These are phyloP conservation scores for Meghimatium bilineatum DNA, from an alignment of 2,888 invertebrate species.

Conservation along the genomic window DNA sequence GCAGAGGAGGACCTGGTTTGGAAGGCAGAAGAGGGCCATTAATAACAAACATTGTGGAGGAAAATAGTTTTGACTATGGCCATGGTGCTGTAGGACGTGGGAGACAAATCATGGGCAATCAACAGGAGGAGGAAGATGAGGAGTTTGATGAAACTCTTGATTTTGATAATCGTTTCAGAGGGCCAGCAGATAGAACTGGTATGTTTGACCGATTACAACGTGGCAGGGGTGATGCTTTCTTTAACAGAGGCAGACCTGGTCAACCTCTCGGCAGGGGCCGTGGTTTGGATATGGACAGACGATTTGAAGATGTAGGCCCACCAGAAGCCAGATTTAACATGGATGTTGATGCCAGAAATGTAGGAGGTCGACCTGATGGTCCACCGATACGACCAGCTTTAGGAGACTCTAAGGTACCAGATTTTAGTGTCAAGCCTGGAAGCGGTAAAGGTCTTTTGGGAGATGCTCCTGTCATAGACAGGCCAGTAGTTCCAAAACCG, in stretches of 20 bases:
- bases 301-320: slow-evolving; percentile 38
- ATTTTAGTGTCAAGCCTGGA: slow-evolving; percentile 20
- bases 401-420: slow-evolving; percentile 17
- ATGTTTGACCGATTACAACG: slow-evolving; percentile 28
- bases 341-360: slow-evolving; percentile 40
- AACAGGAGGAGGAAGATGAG: background rate
- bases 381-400: slow-evolving; percentile 15
- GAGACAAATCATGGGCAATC: background rate
- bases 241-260: slow-evolving; percentile 27
- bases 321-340: slow-evolving; percentile 16
- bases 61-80: slow-evolving; percentile 39
- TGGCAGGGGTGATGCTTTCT: slow-evolving; percentile 32
- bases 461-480: slow-evolving; percentile 18
- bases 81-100: slow-evolving; percentile 24
- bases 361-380: slow-evolving; percentile 30
- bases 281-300: slow-evolving; percentile 41
- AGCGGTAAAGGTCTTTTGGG: slow-evolving; percentile 26
- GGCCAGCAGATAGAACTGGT: slow-evolving; percentile 33
- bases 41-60: slow-evolving; percentile 14
- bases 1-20: slow-evolving; percentile 17
- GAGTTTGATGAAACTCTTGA: slow-evolving; percentile 14
- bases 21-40: slow-evolving; percentile 35
- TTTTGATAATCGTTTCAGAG: slow-evolving; percentile 44
- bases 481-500: background rate
- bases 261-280: slow-evolving; percentile 39